Percentiles rank a stretch among this genome's conserved stretches.
These are phyloP conservation scores for Panagrolaimus sp. DNA, from an alignment of 1,140 invertebrate genomes.

Conservation along the genomic window DNA sequence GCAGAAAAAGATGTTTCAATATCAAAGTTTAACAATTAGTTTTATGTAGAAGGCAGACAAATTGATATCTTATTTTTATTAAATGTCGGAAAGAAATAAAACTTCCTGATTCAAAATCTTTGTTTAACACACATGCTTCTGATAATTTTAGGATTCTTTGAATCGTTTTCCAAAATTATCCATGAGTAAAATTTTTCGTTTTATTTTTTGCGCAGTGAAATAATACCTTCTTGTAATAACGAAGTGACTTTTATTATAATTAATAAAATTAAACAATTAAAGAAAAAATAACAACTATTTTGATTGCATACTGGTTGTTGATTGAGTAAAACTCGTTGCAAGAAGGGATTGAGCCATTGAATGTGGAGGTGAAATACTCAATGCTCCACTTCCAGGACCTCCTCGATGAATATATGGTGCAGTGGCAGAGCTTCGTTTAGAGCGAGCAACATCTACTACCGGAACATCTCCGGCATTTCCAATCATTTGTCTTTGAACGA, in stretches of 20 bases:
- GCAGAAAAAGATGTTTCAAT: no score
- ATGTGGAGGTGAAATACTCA: conserved; percentile 19
- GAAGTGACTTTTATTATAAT: neutral
- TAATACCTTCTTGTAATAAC: no score
- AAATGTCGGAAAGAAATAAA: no score
- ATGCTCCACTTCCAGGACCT: neutral
- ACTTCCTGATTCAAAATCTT: no score
- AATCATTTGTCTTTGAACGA: conserved; percentile 49
- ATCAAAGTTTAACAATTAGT: no score
- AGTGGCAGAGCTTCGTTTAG: neutral
- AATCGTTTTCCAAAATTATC: no score
- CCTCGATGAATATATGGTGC: neutral
- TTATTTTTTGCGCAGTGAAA: no score
- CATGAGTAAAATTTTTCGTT: no score
- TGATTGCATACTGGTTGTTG: conserved; percentile 48
- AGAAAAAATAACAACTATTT: conserved; percentile 28
- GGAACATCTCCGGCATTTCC: conserved; percentile 8
- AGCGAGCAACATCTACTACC: neutral
- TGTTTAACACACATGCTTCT: no score
- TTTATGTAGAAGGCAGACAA: no score
- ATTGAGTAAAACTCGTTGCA: conserved; percentile 45
- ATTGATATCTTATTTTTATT: no score
- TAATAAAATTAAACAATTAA: neutral
- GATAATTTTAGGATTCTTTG: no score
- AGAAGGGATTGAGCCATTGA: conserved; percentile 45